Evolutionary conservation across 2,797 vertebrate genomes (phyloP).

Genomic region (Hemitrygon akajei): DNA sequence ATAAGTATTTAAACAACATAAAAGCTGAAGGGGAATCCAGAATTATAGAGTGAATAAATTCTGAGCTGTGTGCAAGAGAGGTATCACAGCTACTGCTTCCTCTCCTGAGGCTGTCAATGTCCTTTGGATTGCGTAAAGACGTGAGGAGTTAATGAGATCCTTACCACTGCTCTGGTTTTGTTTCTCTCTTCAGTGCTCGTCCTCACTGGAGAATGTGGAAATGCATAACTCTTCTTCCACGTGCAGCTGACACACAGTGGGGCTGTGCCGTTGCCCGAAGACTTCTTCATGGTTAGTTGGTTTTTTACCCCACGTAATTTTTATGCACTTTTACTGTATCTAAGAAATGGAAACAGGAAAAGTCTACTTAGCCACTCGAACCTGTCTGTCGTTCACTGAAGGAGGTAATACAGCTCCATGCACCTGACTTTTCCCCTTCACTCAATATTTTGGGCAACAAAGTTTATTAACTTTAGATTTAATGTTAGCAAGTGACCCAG

Average conservation of each 20-base stretch:
- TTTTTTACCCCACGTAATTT: not conserved
- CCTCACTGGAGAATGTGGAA: not conserved
- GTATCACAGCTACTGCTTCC: not conserved
- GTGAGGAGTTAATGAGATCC: not conserved
- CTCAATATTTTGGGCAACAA: too few relatives aligned
- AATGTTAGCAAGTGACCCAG: too few relatives aligned
- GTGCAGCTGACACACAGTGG: too few relatives aligned
- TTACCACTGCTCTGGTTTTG: not conserved
- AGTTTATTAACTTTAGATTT: too few relatives aligned
- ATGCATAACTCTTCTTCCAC: not conserved
- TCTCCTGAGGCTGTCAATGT: not conserved
- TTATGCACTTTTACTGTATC: not conserved
- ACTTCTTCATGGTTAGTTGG: slow-evolving; percentile 1
- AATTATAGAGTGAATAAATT: not conserved
- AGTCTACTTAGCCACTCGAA: too few relatives aligned
- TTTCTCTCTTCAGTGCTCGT: not conserved
- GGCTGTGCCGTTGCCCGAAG: not conserved
- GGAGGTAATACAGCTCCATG: too few relatives aligned
- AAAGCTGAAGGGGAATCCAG: not conserved
- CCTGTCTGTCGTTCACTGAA: too few relatives aligned
- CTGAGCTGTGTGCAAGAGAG: not conserved
- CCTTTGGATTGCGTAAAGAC: not conserved
- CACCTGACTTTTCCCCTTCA: too few relatives aligned
- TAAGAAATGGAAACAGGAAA: too few relatives aligned
- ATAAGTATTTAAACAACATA: not conserved